Percentiles rank a stretch among this genome's conserved stretches.
Conservation (phyloP, 2,113 vertebrate genomes). For the Bubo blakistoni region DNA sequence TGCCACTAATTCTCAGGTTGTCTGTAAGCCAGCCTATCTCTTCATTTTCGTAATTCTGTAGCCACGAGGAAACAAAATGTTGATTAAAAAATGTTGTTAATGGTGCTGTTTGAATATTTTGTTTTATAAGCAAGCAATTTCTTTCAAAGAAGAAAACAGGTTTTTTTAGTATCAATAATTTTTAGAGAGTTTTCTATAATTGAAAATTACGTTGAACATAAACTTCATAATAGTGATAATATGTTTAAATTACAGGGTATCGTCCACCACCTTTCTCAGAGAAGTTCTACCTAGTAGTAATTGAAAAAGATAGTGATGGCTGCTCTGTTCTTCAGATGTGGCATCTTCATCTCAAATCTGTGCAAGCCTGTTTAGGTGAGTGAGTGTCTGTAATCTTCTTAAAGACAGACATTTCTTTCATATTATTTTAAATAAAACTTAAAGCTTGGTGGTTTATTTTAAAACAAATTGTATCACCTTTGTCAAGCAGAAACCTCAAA, state of each 20-base stretch:
- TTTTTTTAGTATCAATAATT: neutral
- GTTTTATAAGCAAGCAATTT: neutral
- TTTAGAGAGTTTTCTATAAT: neutral
- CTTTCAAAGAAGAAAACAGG: neutral
- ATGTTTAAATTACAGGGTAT: slow-evolving; percentile 77
- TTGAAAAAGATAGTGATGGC: slow-evolving; percentile 88
- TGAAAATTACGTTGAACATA: neutral
- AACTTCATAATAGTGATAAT: neutral
- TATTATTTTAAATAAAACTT: neutral
- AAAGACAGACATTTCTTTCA: neutral
- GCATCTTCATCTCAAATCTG: slow-evolving; percentile 95
- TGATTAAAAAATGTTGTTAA: neutral
- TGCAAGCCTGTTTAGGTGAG: slow-evolving; percentile 93
- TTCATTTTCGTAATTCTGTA: neutral
- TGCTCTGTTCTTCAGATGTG: slow-evolving; percentile 96
- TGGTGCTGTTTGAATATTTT: neutral
- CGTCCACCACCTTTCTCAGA: slow-evolving; percentile 93
- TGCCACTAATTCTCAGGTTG: neutral
- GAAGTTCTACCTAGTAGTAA: slow-evolving; percentile 97
- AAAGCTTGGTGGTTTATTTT: neutral
- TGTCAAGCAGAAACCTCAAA: neutral
- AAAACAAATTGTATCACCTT: neutral
- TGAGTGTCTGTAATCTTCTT: neutral
- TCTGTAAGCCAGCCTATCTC: neutral
- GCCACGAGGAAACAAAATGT: neutral